phyloP scores from a whole-genome alignment of 2,113 vertebrate genomes.

The Colaptes auratus region DNA sequence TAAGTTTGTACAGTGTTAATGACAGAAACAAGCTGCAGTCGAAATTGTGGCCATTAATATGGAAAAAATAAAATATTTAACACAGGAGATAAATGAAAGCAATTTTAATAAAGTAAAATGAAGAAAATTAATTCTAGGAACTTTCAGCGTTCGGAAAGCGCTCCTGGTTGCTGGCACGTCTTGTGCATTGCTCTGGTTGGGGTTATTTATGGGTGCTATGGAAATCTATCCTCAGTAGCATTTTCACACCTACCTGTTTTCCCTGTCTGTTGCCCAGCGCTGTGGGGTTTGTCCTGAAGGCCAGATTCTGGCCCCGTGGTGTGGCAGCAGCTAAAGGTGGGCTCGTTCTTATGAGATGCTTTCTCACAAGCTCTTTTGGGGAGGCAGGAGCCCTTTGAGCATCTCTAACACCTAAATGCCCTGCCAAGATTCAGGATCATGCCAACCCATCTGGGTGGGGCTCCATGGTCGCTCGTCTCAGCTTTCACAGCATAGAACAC shows the following conservation, averaged over 20 bases:
- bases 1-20: conserved; percentile 89
- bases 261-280: neutral
- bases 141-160: conserved; percentile 65
- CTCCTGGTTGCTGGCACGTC: conserved; percentile 41
- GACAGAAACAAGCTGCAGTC: conserved; percentile 82
- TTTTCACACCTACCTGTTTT: conserved; percentile 15
- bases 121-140: conserved; percentile 85
- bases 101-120: conserved; percentile 88
- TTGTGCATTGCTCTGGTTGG: conserved; percentile 50
- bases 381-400: neutral
- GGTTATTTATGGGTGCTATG: conserved; percentile 53
- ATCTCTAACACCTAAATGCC: neutral
- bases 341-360: neutral
- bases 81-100: conserved; percentile 81
- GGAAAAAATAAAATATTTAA: conserved; percentile 87
- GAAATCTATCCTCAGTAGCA: conserved; percentile 8
- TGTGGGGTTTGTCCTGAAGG: neutral
- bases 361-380: neutral
- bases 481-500: neutral
- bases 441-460: neutral
- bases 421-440: accelerated
- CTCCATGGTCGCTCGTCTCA: neutral
- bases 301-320: neutral
- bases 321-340: neutral
- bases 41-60: conserved; percentile 88